These are phyloP conservation scores for Danionella cerebrum DNA, from an alignment of 2,113 vertebrate genomes.

Conservation along the genomic window DNA sequence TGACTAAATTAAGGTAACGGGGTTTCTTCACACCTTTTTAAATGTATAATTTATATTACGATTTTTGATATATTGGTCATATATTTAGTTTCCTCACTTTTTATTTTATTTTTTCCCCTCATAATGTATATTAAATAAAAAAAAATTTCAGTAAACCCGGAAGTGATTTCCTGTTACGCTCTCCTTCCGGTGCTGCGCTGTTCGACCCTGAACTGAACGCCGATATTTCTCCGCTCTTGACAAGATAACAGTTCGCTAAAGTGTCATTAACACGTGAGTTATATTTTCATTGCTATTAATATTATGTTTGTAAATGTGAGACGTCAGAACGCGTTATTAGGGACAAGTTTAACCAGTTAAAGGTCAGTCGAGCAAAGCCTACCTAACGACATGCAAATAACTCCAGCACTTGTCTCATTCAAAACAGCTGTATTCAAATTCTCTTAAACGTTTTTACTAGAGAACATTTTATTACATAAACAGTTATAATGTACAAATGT, in stretches of 20 bases:
- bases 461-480: no score
- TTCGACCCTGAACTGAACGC: not conserved
- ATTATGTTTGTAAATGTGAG: not conserved
- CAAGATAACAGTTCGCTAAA: not conserved
- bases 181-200: not conserved
- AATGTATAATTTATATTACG: no score
- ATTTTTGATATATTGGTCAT: no score
- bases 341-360: not conserved
- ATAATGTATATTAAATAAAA: not conserved
- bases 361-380: not conserved
- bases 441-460: not conserved
- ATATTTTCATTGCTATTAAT: not conserved
- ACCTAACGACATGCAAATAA: slow-evolving; percentile 1
- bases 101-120: no score
- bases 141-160: not conserved
- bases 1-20: no score
- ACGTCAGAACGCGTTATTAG: no score
- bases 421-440: not conserved
- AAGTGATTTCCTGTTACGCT: not conserved
- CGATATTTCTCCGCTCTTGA: not conserved
- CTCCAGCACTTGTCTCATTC: not conserved
- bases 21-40: no score
- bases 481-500: not conserved
- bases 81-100: no score
- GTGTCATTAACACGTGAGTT: slow-evolving; percentile 1